Evolutionary conservation across 2,113 vertebrate genomes (phyloP).

Genomic region (Ochotona princeps): DNA sequence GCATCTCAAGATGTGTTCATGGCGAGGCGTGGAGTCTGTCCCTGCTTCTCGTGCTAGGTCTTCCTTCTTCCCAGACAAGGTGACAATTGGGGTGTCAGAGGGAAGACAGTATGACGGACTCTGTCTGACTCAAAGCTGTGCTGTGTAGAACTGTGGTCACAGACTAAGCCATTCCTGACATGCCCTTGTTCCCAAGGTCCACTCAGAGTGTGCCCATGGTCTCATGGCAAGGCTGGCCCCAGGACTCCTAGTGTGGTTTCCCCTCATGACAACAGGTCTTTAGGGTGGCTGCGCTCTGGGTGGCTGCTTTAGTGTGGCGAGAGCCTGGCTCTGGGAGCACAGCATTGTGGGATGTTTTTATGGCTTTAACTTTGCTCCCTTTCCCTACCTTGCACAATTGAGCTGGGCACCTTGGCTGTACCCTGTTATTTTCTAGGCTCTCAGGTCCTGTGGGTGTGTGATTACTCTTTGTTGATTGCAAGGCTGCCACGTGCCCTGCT

Average conservation of each 20-base stretch:
- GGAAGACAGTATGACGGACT: not conserved
- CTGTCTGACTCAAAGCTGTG: not conserved
- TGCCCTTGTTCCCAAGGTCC: too few relatives aligned
- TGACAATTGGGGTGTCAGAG: not conserved
- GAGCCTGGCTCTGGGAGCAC: not conserved
- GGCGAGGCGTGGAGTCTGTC: too few relatives aligned
- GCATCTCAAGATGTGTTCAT: too few relatives aligned
- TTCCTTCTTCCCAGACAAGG: not conserved
- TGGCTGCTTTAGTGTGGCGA: not conserved
- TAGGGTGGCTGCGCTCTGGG: accelerated
- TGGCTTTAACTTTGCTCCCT: not conserved
- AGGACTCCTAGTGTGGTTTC: accelerated
- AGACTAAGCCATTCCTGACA: not conserved
- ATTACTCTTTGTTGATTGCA: constrained; percentile 51
- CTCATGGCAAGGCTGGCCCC: not conserved
- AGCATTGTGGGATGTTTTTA: not conserved
- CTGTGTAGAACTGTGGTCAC: not conserved
- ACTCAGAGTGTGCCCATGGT: accelerated
- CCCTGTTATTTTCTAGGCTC: not conserved
- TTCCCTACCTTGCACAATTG: not conserved
- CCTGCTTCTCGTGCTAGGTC: not conserved
- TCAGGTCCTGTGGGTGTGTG: not conserved
- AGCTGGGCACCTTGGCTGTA: not conserved
- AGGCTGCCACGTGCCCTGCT: not conserved
- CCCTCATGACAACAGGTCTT: not conserved